Evolutionary conservation across 2,113 vertebrate species (phyloP).

Genomic region (Marmota monax): DNA sequence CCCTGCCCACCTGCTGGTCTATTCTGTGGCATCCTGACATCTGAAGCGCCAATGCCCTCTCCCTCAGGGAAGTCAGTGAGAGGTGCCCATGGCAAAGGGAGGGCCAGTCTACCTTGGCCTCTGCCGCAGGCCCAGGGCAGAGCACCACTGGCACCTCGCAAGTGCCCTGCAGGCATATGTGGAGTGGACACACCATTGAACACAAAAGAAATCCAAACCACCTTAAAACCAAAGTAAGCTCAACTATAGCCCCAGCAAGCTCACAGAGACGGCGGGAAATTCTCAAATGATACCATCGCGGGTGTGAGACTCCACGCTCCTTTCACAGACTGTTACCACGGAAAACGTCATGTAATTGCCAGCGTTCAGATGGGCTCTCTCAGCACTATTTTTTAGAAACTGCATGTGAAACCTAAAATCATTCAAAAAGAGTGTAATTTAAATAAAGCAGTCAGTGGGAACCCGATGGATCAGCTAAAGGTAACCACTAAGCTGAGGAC

Average conservation of each 20-base stretch:
- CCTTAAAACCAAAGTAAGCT: not conserved
- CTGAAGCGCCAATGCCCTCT: not conserved
- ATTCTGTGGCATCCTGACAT: not conserved
- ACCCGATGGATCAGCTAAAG: not conserved
- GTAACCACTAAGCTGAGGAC: too few species aligned
- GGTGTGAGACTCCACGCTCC: too few species aligned
- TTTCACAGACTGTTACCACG: not conserved
- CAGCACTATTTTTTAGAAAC: not conserved
- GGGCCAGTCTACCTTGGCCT: not conserved
- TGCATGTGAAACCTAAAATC: not conserved
- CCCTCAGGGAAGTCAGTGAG: not conserved
- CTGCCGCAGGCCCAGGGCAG: not conserved
- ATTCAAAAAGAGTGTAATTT: constrained; percentile 1
- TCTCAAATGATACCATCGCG: not conserved
- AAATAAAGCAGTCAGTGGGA: not conserved
- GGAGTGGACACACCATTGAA: not conserved
- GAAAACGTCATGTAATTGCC: not conserved
- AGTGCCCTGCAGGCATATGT: too few species aligned
- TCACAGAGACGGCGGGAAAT: not conserved
- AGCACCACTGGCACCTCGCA: not conserved
- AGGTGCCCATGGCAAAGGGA: too few species aligned
- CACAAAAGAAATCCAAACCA: too few species aligned
- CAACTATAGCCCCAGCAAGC: not conserved
- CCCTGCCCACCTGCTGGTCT: not conserved
- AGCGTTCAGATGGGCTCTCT: too few species aligned